phyloP scores from a whole-genome alignment of 2,797 vertebrate species.

The Sebastes hubbsi region DNA sequence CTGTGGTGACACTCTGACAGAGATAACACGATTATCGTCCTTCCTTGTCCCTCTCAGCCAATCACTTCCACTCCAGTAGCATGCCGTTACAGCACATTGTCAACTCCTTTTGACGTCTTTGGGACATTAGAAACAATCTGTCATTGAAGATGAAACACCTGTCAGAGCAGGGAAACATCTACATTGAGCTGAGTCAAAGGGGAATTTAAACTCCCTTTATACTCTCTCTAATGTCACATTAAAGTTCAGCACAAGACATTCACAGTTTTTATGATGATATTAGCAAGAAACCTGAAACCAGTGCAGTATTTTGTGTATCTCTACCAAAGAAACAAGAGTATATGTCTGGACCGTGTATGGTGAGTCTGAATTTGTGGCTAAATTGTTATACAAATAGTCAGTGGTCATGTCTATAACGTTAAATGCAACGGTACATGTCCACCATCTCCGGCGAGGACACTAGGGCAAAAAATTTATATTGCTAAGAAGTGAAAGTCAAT shows the following conservation, averaged over 20 bases:
- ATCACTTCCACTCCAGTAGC: conserved; percentile 48
- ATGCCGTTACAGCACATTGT: conserved; percentile 10
- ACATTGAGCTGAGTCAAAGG: conserved; percentile 11
- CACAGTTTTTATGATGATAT: not conserved
- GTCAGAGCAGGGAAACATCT: conserved; percentile 24
- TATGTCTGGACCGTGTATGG: too few relatives aligned
- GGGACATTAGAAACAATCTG: conserved; percentile 31
- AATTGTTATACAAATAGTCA: too few relatives aligned
- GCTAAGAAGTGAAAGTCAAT: too few relatives aligned
- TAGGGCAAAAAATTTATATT: accelerated
- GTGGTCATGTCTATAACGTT: too few relatives aligned
- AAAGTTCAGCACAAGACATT: not conserved
- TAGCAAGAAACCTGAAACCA: not conserved
- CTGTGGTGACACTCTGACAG: conserved; percentile 24
- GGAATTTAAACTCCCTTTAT: not conserved
- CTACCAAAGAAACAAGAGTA: not conserved
- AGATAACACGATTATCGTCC: conserved; percentile 37
- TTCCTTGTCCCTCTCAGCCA: conserved; percentile 27
- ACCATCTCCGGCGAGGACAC: too few relatives aligned
- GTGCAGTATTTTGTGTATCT: not conserved
- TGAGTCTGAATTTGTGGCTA: too few relatives aligned
- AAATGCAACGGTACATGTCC: too few relatives aligned
- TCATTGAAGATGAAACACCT: conserved; percentile 55
- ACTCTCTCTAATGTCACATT: not conserved
- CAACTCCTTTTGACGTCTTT: conserved; percentile 32